Conservation (phyloP, 2,113 vertebrate species). For the Pelusios castaneus region DNA sequence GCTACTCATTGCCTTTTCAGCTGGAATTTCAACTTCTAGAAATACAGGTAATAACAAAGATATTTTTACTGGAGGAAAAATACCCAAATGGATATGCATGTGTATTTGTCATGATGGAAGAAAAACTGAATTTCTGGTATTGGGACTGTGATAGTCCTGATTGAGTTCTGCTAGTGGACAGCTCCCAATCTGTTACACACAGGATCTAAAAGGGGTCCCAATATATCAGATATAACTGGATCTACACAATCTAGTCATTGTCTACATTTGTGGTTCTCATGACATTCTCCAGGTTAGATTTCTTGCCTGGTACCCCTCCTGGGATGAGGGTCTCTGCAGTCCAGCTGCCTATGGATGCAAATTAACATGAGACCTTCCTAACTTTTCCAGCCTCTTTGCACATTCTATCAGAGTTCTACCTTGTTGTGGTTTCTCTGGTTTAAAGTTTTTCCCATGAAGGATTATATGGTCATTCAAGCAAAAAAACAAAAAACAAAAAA, state of each 20-base stretch:
- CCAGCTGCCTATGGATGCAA: background rate
- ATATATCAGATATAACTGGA: background rate
- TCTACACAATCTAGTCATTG: background rate
- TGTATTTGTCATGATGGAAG: background rate
- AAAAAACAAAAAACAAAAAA: background rate
- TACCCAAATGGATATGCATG: background rate
- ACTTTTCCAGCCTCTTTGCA: background rate
- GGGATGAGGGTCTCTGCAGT: background rate
- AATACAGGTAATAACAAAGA: conserved; percentile 77
- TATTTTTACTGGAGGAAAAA: background rate
- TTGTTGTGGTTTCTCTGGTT: background rate
- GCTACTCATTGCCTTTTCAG: conserved; percentile 81
- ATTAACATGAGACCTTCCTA: background rate
- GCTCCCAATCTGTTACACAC: background rate
- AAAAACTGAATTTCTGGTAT: background rate
- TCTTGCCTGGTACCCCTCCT: background rate
- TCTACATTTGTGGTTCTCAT: background rate
- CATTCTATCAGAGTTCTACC: background rate
- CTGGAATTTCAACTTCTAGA: conserved; percentile 88
- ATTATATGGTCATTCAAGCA: background rate
- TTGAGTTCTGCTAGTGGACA: background rate
- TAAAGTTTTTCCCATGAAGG: background rate
- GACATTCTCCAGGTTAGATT: background rate
- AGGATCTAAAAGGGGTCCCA: background rate
- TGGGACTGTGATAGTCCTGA: background rate